Percentiles rank a stretch among this genome's conserved stretches.
phyloP scores from a whole-genome alignment of 2,888 invertebrate genomes.

The Andrena hattorfiana region DNA sequence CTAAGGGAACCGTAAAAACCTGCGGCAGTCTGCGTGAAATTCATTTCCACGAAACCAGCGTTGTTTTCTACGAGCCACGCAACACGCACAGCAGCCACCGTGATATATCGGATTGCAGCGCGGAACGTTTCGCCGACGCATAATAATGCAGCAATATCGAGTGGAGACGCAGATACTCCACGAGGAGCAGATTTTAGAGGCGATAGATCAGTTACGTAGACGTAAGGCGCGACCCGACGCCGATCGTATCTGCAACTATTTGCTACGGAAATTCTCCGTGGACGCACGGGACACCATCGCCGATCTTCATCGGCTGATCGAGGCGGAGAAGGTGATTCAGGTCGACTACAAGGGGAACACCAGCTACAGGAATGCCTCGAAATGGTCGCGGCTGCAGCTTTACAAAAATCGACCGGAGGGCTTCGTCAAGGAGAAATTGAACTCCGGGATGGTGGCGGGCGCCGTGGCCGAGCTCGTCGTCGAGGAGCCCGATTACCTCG shows the following conservation, averaged over 20 bases:
- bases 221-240: conserved; percentile 94
- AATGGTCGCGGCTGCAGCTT: conserved; percentile 86
- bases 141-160: conserved; percentile 78
- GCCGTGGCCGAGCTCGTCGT: conserved; percentile 90
- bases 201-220: conserved; percentile 93
- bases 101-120: conserved; percentile 20
- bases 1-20: conserved; percentile 38
- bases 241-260: conserved; percentile 93
- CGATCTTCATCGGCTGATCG: conserved; percentile 91
- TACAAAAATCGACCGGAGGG: conserved; percentile 86
- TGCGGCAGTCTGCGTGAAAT: conserved; percentile 17
- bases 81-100: not conserved
- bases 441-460: conserved; percentile 87
- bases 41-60: conserved; percentile 4
- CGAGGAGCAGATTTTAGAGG: conserved; percentile 92
- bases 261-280: conserved; percentile 91
- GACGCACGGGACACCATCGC: conserved; percentile 89
- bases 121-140: conserved; percentile 26
- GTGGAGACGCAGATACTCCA: conserved; percentile 88
- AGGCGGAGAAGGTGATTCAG: conserved; percentile 91
- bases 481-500: conserved; percentile 90
- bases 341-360: conserved; percentile 95
- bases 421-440: conserved; percentile 85
- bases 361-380: conserved; percentile 93
- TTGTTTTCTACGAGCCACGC: not conserved